Conservation (phyloP, 2,888 invertebrate genomes). For the Lycaena phlaeas region DNA sequence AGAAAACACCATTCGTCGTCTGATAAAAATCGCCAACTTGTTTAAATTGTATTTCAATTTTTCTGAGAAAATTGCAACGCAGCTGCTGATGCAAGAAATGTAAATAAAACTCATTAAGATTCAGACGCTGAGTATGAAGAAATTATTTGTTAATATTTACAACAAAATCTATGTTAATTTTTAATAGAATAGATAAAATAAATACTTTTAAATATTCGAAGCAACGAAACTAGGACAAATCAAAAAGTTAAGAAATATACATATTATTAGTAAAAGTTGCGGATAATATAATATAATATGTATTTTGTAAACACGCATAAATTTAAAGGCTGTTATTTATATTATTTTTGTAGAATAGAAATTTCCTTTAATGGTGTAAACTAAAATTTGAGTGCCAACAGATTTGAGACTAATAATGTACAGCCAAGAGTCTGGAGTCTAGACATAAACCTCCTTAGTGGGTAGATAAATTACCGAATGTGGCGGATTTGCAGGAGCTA, state of each 20-base stretch:
- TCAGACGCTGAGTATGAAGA: slow-evolving; percentile 3
- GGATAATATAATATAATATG: no score
- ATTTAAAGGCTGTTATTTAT: no score
- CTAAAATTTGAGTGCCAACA: no score
- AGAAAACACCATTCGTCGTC: slow-evolving; percentile 23
- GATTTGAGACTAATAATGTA: slow-evolving; percentile 1
- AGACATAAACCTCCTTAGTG: slow-evolving; percentile 8
- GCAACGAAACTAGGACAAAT: no score
- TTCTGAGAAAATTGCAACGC: slow-evolving; percentile 13
- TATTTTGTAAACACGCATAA: no score
- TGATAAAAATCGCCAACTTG: slow-evolving; percentile 34
- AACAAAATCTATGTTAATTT: neutral
- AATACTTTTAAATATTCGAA: no score
- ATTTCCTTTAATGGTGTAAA: no score
- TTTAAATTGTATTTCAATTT: slow-evolving; percentile 21
- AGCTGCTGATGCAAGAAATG: slow-evolving; percentile 11
- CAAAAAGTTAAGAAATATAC: neutral
- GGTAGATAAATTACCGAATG: neutral
- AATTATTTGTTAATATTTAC: neutral
- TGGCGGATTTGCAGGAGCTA: slow-evolving; percentile 1
- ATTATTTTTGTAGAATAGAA: no score
- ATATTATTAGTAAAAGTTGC: neutral
- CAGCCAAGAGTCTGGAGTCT: slow-evolving; percentile 4
- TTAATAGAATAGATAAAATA: neutral
- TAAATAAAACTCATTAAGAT: slow-evolving; percentile 11